Percentiles rank a stretch among this genome's conserved stretches.
phyloP scores from a whole-genome alignment of 2,797 vertebrate species.

The Petrocephalus sullivani region DNA sequence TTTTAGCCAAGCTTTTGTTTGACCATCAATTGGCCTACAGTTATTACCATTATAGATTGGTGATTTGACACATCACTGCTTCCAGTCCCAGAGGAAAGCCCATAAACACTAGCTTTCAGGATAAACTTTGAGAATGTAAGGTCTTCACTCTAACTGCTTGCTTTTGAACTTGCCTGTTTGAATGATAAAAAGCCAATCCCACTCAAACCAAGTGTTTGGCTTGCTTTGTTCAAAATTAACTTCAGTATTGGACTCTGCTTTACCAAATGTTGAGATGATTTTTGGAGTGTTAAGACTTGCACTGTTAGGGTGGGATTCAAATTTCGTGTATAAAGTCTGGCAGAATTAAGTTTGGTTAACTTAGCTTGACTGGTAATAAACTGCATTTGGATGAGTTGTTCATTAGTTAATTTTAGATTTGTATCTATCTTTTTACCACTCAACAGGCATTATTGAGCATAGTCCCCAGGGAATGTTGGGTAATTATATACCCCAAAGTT shows the following conservation, averaged over 20 bases:
- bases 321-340: not conserved
- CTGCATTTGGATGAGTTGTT: not conserved
- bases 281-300: not conserved
- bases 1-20: slow-evolving; percentile 28
- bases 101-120: not conserved
- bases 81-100: not conserved
- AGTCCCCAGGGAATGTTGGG: slow-evolving; percentile 16
- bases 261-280: not conserved
- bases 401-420: not conserved
- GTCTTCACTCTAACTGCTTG: not conserved
- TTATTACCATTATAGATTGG: not conserved
- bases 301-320: slow-evolving; percentile 10
- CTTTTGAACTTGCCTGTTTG: not conserved
- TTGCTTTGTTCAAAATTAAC: slow-evolving; percentile 9
- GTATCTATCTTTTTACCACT: not conserved
- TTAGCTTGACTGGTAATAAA: not conserved
- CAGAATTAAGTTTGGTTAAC: not conserved
- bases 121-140: not conserved
- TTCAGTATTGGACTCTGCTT: not conserved
- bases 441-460: not conserved
- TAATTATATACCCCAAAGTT: not conserved
- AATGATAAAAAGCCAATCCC: not conserved
- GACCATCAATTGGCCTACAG: slow-evolving; percentile 16
- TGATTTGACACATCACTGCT: slow-evolving; percentile 14
- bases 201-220: not conserved